phyloP scores from a whole-genome alignment of 2,888 invertebrate species.

The Adelognathus sp. region DNA sequence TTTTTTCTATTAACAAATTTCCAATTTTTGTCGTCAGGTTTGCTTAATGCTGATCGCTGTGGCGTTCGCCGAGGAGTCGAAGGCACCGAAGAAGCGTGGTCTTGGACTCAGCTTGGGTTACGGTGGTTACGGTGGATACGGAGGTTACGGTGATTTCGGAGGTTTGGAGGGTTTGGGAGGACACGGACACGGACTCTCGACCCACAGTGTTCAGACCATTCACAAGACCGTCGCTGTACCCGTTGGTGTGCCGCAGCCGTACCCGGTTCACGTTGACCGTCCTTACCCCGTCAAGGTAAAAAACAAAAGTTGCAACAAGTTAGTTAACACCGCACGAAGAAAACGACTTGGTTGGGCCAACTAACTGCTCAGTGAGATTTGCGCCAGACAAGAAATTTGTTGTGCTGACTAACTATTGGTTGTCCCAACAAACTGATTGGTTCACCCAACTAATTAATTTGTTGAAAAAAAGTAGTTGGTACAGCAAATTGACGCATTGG shows the following conservation, averaged over 20 bases:
- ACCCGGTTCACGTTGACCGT: constrained; percentile 82
- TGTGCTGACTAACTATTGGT: too few species aligned
- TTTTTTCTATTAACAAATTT: neutral
- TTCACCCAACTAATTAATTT: too few species aligned
- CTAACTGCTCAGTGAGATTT: too few species aligned
- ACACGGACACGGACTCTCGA: constrained; percentile 64
- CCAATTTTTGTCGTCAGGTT: constrained; percentile 74
- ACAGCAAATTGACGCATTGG: too few species aligned
- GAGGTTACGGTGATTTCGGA: constrained; percentile 62
- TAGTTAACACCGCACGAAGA: too few species aligned
- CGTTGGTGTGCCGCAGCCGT: constrained; percentile 81
- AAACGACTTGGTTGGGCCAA: too few species aligned
- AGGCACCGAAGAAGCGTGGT: constrained; percentile 74
- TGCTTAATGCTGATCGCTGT: constrained; percentile 80
- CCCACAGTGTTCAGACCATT: constrained; percentile 78
- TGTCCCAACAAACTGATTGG: too few species aligned
- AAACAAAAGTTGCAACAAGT: neutral
- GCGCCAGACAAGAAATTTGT: too few species aligned
- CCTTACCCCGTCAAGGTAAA: constrained; percentile 81
- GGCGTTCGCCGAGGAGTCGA: constrained; percentile 77
- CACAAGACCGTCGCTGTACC: constrained; percentile 82
- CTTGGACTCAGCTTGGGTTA: constrained; percentile 69
- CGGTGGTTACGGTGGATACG: constrained; percentile 58
- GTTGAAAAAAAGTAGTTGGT: too few species aligned
- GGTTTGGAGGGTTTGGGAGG: constrained; percentile 63